Percentiles rank a stretch among this genome's conserved stretches.
Conservation (phyloP, 2,113 vertebrate genomes). For the Oncorhynchus mykiss region DNA sequence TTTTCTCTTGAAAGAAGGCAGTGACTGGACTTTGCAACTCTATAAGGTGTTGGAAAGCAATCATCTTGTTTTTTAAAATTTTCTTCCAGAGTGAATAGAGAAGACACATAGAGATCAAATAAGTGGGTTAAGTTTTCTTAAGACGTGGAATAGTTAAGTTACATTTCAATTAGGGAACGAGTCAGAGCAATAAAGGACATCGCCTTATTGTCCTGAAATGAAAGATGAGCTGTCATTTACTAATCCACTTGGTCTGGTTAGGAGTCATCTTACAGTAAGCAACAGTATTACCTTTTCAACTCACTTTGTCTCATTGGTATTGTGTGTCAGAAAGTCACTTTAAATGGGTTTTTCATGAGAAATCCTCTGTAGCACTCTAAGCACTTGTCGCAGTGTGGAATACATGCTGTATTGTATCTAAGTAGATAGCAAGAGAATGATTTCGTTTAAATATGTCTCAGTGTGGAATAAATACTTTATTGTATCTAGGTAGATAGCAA, state of each 20-base stretch:
- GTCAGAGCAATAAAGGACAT: conserved; percentile 2
- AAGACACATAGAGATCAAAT: background rate
- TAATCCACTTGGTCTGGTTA: conserved; percentile 50
- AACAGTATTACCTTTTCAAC: conserved; percentile 48
- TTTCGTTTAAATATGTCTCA: conserved; percentile 35
- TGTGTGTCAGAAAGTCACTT: conserved; percentile 11
- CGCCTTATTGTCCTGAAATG: conserved; percentile 49
- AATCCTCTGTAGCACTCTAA: background rate
- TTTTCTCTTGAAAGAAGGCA: conserved; percentile 8
- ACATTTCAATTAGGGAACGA: background rate
- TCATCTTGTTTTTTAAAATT: background rate
- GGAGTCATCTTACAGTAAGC: conserved; percentile 35
- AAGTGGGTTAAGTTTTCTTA: too few relatives aligned
- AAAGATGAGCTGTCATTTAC: conserved; percentile 40
- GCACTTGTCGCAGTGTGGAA: conserved; percentile 14
- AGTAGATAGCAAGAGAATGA: background rate
- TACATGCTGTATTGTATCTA: too few relatives aligned
- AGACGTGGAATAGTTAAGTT: background rate
- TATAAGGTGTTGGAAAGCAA: background rate
- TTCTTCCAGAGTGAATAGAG: background rate
- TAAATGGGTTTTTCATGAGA: conserved; percentile 44
- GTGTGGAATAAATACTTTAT: too few relatives aligned
- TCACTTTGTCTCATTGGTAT: background rate
- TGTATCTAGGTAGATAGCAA: too few relatives aligned
- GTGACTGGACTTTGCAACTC: background rate